Conservation (phyloP, 2,797 vertebrate genomes). For the Steatocranus sp. region DNA sequence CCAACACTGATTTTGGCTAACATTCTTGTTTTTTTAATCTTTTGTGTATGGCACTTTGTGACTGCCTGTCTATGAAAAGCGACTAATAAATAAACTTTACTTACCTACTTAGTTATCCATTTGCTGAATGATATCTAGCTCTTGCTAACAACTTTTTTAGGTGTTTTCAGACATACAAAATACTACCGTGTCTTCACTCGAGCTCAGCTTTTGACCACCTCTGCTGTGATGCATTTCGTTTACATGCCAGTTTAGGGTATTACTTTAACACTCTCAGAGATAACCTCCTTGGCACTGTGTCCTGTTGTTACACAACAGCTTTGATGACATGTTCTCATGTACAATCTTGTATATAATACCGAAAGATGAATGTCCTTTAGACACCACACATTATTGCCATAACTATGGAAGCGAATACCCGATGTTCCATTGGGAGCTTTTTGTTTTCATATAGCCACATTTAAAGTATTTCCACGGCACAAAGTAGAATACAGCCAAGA, state of each 20-base stretch:
- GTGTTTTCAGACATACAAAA: neutral
- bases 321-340: neutral
- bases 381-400: neutral
- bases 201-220: neutral
- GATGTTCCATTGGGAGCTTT: neutral
- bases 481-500: neutral
- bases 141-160: neutral
- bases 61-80: neutral
- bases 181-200: neutral
- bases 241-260: neutral
- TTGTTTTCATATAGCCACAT: neutral
- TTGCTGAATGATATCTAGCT: fast-evolving
- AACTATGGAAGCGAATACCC: neutral
- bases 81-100: neutral
- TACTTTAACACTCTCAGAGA: neutral
- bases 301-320: neutral
- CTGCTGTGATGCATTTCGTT: neutral
- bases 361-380: neutral
- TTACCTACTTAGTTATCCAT: neutral
- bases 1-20: neutral
- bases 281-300: neutral
- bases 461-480: neutral
- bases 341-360: no score
- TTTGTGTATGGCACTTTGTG: neutral
- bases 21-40: neutral